Evolutionary conservation across 1,140 invertebrate species (phyloP), one percentile per base, ranked within the genome.

Genomic region (Ylistrum balloti): DNA sequence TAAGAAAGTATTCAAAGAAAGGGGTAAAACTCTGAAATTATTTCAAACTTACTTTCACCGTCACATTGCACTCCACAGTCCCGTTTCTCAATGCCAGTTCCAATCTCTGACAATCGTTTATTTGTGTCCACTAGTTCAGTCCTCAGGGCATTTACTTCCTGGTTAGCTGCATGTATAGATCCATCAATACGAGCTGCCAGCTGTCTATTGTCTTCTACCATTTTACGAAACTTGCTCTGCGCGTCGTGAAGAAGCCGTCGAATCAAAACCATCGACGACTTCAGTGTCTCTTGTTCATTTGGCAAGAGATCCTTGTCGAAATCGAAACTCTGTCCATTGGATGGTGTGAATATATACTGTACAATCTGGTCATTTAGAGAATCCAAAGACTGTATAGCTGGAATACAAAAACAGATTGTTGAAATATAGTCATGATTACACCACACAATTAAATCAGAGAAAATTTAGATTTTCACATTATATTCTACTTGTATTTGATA

Each of bases 131-230:
- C 96, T 85, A 97, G 95, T 92, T 97, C 97, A 28, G 96, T 96
- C 56, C 97, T 95, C 48, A 97, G 95, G 35, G 96, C 95, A 85
- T 96, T 96, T 89, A 97, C 97, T 94, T 97, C 97, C 90, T 97
- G 96, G 93, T 97, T 97, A 22, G 97, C 97, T 89, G 96, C 96
- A 92, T 97, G 97, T 88, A 97, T 96, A 93, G 97, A 97, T n/a
- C 96, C 96, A 94, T 97, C 97, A 91, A 97, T 97, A 92, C 97
- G 96, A 90, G 97, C 96, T 85, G 97, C 97, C 88, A 97, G 96
- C 92, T 97, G 96, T 96, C 97, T 97, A 96, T 97, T 97, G 95
- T 97, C 97, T 95, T 97, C 97, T 93, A 97, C 97, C 97, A 97
- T 97, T 95, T 97, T 97, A 94, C 97, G 97, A 95, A 97, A 97